Evolutionary conservation across 2,888 invertebrate genomes (phyloP).

Genomic region (Hydropsyche betteni): DNA sequence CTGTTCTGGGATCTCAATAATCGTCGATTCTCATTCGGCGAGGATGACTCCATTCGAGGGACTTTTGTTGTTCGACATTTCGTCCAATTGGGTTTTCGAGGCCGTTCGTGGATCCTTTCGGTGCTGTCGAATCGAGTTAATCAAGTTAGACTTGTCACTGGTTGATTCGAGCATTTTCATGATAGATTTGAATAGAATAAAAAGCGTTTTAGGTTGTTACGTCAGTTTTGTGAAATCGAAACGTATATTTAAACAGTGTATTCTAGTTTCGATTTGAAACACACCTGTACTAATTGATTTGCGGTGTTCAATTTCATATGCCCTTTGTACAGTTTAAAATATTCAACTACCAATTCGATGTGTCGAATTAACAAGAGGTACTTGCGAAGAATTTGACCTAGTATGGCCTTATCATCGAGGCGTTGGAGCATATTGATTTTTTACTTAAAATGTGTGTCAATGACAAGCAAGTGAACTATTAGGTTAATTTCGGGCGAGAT

Average conservation of each 20-base stretch:
- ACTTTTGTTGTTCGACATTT: neutral
- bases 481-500: neutral
- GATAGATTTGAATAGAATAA: too few species aligned
- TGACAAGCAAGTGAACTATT: neutral
- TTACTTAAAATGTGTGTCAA: slow-evolving; percentile 12
- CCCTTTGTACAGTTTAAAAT: too few species aligned
- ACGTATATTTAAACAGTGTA: slow-evolving; percentile 6
- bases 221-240: too few species aligned
- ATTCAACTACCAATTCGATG: too few species aligned
- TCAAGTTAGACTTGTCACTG: too few species aligned
- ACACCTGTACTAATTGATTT: slow-evolving; percentile 11
- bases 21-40: neutral
- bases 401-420: neutral
- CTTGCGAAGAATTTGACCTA: too few species aligned
- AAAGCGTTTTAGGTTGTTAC: too few species aligned
- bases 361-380: too few species aligned
- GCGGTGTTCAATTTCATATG: neutral
- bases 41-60: neutral
- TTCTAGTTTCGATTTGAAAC: neutral
- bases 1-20: neutral
- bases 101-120: too few species aligned
- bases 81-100: too few species aligned
- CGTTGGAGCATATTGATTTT: slow-evolving; percentile 21
- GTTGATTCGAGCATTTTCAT: too few species aligned
- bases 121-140: too few species aligned